Base-by-base conservation (phyloP, 2,797 vertebrate species). In the Botia almorhae region DNA sequence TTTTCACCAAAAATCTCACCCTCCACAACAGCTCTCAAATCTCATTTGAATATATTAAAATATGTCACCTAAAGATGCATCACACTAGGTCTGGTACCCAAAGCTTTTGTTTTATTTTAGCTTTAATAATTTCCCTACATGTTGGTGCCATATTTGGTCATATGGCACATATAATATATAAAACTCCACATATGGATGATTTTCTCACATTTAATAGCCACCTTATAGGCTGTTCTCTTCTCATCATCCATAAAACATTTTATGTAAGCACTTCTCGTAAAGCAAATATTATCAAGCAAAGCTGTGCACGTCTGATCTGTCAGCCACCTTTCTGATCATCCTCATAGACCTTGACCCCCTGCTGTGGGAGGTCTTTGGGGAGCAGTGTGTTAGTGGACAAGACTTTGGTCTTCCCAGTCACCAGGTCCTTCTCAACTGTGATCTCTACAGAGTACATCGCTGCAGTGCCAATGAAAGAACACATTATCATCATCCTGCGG, bases 381-480 rank as follows among this genome's bases (percentile, higher is more conserved):
- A 96, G 95, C 81, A 92, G 88, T 81, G 96, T 98, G 93, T 94
- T 96, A 90, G 96, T 95, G 90, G 98, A 98, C 81, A 99, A 92
- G 90, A 98, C 96, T 85, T 96, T 93, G 85, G 96, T 99, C 90
- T 97, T 93, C 76, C 98, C 98, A 0, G 97, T 99, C 86, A 94
- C 88, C 87, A 88, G 94, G 95, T 99, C 97, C 87, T 96, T 96
- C 90, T 98, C 96, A 90, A 99, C 95, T 0, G 93, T 97, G 89
- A 99, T 99, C 94, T 98, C 95, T 91, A 99, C 96, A 0, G 97
- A 98, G 92, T 98, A 99, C 96, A 97, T 95, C 21, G 97, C 97
- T 98, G 94, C 80, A 85, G 65, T 21, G 60, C 48, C 80, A 81
- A 84, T 13, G 17, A 81, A 76, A 84, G 50, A 75, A 79, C 21